Percentiles rank a stretch among this genome's conserved stretches.
phyloP scores from a whole-genome alignment of 2,888 invertebrate species.

The Axea sp. region DNA sequence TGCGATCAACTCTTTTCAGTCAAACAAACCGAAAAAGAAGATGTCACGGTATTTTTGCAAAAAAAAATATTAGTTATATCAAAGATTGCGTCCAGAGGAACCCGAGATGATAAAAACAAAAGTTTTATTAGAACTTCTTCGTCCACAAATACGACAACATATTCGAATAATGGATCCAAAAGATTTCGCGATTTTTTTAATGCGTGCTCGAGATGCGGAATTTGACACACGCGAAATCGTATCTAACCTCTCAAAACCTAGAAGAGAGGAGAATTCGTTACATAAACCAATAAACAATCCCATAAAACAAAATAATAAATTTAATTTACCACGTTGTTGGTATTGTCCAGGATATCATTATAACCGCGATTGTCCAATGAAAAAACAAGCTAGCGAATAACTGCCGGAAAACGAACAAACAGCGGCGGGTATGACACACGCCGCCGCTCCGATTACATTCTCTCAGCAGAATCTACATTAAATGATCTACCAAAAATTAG shows the following conservation, averaged over 20 bases:
- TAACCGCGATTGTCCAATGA: conserved; percentile 18
- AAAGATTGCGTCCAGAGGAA: neutral
- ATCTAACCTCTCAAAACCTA: neutral
- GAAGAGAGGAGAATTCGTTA: neutral
- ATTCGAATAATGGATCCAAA: neutral
- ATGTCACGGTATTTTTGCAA: conserved; percentile 10
- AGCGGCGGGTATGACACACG: conserved; percentile 10
- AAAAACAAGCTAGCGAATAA: neutral
- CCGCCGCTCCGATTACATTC: too few species aligned
- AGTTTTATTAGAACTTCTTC: neutral
- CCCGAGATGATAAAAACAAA: neutral
- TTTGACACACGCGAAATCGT: neutral
- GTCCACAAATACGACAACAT: neutral
- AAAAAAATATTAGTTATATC: conserved; percentile 5
- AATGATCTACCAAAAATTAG: neutral
- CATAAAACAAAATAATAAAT: too few species aligned
- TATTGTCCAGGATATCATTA: conserved; percentile 22
- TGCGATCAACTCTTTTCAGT: conserved; percentile 6
- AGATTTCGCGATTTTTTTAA: neutral
- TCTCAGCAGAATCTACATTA: too few species aligned
- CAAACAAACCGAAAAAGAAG: neutral
- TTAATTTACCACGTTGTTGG: conserved; percentile 11
- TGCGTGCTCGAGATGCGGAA: neutral
- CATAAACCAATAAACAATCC: neutral
- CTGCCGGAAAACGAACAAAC: conserved; percentile 18